phyloP scores from a whole-genome alignment of 1,140 invertebrate species.

The Papilio glaucus region DNA sequence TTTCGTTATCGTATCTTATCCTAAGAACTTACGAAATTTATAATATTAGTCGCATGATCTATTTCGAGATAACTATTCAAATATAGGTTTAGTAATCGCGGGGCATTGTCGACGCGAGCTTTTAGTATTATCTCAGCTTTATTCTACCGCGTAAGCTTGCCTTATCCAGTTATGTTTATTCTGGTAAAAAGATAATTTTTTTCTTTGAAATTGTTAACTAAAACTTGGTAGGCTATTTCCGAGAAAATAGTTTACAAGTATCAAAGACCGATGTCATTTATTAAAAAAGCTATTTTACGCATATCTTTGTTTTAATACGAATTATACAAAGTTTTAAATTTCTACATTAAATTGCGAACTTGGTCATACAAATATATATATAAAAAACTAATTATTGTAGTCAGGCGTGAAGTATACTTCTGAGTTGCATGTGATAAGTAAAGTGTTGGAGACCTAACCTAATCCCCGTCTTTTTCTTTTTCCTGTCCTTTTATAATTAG shows the following conservation, averaged over 20 bases:
- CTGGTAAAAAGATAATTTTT: background rate
- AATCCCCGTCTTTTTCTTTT: no score
- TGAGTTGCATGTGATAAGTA: no score
- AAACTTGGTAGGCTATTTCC: background rate
- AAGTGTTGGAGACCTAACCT: no score
- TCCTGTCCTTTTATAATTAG: no score
- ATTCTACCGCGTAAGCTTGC: background rate
- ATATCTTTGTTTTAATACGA: no score
- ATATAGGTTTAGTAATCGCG: constrained; percentile 24
- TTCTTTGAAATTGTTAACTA: background rate
- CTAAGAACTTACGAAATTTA: constrained; percentile 5
- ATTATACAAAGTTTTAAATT: no score
- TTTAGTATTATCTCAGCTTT: constrained; percentile 40
- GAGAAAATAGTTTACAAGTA: background rate
- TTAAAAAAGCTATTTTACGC: background rate
- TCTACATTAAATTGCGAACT: no score
- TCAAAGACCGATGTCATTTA: background rate
- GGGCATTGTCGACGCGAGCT: constrained; percentile 28
- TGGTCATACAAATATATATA: no score
- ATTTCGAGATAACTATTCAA: constrained; percentile 7
- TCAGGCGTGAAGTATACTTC: no score
- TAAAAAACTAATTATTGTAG: no score
- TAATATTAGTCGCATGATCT: constrained; percentile 12
- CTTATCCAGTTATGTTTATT: constrained; percentile 4
- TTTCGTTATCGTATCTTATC: constrained; percentile 25